phyloP scores from a whole-genome alignment of 2,888 invertebrate genomes.

The Aphodius sticticus region DNA sequence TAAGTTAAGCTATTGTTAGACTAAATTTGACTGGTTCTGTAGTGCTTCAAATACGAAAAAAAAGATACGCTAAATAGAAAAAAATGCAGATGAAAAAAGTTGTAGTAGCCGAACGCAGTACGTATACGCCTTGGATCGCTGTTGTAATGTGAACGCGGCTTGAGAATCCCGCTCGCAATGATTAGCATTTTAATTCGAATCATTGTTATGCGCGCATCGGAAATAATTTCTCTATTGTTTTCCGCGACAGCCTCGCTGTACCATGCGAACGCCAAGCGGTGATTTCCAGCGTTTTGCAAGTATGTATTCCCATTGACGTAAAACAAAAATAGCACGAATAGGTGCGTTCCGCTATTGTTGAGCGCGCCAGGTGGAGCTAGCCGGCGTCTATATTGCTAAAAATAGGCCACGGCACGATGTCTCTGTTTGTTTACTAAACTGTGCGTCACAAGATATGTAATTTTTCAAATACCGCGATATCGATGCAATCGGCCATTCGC shows the following conservation, averaged over 20 bases:
- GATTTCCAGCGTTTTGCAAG: background rate
- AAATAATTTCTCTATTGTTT: background rate
- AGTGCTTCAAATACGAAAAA: no score
- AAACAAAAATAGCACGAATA: background rate
- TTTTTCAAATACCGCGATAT: background rate
- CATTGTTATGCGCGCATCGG: background rate
- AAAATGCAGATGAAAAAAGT: no score
- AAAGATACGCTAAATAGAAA: no score
- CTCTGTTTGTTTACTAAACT: background rate
- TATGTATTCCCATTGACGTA: conserved; percentile 4
- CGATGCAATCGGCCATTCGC: background rate
- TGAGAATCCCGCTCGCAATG: background rate
- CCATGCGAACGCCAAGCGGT: background rate
- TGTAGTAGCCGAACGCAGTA: background rate
- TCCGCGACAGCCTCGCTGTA: background rate
- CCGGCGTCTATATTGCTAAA: background rate
- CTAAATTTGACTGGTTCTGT: no score
- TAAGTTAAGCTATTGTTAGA: no score
- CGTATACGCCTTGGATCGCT: background rate
- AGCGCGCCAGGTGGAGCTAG: background rate
- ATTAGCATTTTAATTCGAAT: background rate
- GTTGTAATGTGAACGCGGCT: background rate
- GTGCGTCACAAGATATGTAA: background rate
- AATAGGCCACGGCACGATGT: background rate
- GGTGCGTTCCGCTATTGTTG: background rate